Percentiles rank a stretch among this genome's conserved stretches.
Evolutionary conservation across 2,797 vertebrate genomes (phyloP).

Genomic region (Acipenser oxyrinchus): DNA sequence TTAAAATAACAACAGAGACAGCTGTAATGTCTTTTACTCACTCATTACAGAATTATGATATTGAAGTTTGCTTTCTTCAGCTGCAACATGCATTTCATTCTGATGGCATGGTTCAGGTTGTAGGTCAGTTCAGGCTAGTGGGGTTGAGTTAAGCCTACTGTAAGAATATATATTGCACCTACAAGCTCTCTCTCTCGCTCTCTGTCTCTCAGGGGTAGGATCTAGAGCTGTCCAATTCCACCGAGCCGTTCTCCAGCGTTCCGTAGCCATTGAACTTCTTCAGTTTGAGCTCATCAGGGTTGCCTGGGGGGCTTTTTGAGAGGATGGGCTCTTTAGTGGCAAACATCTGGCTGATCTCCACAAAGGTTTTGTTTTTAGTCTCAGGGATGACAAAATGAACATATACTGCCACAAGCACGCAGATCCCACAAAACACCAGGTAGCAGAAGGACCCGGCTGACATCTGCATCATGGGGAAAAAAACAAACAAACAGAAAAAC

Average conservation of each 20-base stretch:
- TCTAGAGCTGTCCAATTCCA: conserved; percentile 25
- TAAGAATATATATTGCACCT: too few species aligned
- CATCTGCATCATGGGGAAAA: conserved; percentile 44
- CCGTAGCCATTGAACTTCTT: conserved; percentile 62
- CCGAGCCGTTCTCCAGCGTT: conserved; percentile 51
- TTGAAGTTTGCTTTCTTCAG: too few species aligned
- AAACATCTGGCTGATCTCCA: conserved; percentile 81
- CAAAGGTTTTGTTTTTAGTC: conserved; percentile 83
- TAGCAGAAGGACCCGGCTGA: conserved; percentile 73
- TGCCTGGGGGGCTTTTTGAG: conserved; percentile 38
- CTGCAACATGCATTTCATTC: too few species aligned
- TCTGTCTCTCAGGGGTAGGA: conserved; percentile 11
- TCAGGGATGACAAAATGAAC: conserved; percentile 71
- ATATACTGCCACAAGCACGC: conserved; percentile 64
- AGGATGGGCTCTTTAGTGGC: conserved; percentile 33
- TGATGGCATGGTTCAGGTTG: too few species aligned
- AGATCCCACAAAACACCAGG: conserved; percentile 72
- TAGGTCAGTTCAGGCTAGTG: too few species aligned
- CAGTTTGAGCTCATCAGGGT: conserved; percentile 44
- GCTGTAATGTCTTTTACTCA: too few species aligned
- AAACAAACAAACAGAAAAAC: not conserved
- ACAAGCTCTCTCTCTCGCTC: conserved; percentile 1
- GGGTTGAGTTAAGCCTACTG: too few species aligned
- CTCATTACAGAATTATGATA: too few species aligned
- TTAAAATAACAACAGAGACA: too few species aligned